Percentiles rank a stretch among this genome's conserved stretches.
phyloP scores from a whole-genome alignment of 2,113 vertebrate species.

The Siniperca chuatsi region DNA sequence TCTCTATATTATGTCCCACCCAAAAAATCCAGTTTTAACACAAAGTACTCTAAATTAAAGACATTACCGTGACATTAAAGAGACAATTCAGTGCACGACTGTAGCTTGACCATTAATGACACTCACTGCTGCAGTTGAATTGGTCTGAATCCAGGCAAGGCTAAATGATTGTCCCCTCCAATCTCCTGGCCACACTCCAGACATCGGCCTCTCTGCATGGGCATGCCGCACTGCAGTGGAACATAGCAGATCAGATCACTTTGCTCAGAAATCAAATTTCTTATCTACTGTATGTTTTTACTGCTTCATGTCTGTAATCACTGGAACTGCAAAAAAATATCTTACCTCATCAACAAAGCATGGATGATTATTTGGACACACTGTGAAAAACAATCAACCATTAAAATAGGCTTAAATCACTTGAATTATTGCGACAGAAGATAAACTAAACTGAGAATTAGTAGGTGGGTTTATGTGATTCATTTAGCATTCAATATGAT shows the following conservation, averaged over 20 bases:
- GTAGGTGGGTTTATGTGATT: not conserved
- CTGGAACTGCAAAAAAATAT: not conserved
- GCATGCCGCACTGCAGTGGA: constrained; percentile 85
- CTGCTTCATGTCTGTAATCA: not conserved
- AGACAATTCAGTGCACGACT: not conserved
- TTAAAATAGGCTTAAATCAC: not conserved
- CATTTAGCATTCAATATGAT: not conserved
- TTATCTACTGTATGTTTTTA: not conserved
- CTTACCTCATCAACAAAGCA: constrained; percentile 88
- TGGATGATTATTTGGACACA: constrained; percentile 87
- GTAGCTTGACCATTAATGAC: not conserved
- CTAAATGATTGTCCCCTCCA: constrained; percentile 68
- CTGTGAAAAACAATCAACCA: constrained; percentile 66
- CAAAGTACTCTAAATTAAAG: too few relatives aligned
- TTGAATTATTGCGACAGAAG: not conserved
- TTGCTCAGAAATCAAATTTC: not conserved
- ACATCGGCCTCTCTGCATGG: constrained; percentile 77
- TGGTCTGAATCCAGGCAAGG: not conserved
- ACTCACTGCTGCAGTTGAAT: constrained; percentile 49
- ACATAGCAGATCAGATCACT: not conserved
- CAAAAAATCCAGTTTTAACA: not conserved
- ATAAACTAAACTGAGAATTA: not conserved
- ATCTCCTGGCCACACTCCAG: constrained; percentile 77
- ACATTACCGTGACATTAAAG: not conserved
- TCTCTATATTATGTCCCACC: not conserved